These are phyloP conservation scores for Apeltes quadracus DNA, from an alignment of 2,113 vertebrate genomes.

Conservation along the genomic window DNA sequence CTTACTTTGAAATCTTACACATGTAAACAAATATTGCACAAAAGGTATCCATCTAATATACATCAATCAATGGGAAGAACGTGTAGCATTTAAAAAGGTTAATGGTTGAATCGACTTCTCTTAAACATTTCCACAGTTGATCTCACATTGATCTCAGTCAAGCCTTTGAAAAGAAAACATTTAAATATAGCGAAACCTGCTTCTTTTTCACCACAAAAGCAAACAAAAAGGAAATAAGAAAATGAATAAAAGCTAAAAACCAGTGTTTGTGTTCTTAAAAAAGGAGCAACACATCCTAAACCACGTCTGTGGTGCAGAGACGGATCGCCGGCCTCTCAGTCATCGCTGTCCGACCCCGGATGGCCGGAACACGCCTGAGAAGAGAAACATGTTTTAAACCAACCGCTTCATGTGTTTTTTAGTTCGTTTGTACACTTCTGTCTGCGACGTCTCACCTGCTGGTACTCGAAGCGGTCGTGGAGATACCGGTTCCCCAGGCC, in stretches of 20 bases:
- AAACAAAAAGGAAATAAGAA: neutral
- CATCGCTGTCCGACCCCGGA: constrained; percentile 56
- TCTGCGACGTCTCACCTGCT: too few relatives aligned
- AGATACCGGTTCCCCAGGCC: constrained; percentile 83
- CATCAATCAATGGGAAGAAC: constrained; percentile 4
- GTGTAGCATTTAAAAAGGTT: neutral
- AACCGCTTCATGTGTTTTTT: neutral
- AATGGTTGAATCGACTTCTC: neutral
- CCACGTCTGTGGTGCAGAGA: neutral
- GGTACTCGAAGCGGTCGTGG: constrained; percentile 78
- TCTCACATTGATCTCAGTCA: too few relatives aligned
- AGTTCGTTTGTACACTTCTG: too few relatives aligned
- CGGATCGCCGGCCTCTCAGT: constrained; percentile 15
- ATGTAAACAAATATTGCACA: constrained; percentile 38
- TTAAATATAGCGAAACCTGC: neutral
- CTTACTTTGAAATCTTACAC: constrained; percentile 5
- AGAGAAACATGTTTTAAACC: too few relatives aligned
- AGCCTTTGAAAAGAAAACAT: neutral
- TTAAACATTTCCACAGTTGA: too few relatives aligned
- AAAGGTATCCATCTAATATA: constrained; percentile 10
- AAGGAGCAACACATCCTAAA: neutral
- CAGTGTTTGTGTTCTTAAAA: neutral
- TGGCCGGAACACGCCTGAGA: constrained; percentile 65
- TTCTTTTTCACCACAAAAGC: constrained; percentile 6
- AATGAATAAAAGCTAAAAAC: neutral